phyloP scores from a whole-genome alignment of 2,797 vertebrate genomes.

The Sarcophilus harrisii region DNA sequence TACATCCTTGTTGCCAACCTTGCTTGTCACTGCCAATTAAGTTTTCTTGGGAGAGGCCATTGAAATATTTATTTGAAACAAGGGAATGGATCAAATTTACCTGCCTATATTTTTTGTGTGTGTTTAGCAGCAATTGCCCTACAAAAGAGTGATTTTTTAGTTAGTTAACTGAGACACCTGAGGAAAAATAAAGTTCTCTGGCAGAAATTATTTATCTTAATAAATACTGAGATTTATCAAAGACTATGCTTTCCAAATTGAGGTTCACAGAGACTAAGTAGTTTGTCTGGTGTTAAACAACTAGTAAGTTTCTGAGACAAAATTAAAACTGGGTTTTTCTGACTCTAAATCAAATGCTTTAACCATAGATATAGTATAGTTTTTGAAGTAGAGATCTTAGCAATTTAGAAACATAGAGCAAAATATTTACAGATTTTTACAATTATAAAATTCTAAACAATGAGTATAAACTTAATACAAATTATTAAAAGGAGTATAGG shows the following conservation, averaged over 20 bases:
- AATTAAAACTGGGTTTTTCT: no score
- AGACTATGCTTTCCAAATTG: background rate
- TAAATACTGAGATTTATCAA: background rate
- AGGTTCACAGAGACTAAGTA: background rate
- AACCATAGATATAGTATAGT: no score
- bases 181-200: background rate
- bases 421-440: no score
- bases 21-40: background rate
- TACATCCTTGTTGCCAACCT: background rate
- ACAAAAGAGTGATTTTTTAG: background rate
- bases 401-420: no score
- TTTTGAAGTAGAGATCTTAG: no score
- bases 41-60: background rate
- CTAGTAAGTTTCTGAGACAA: no score
- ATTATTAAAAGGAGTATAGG: no score
- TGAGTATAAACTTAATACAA: no score
- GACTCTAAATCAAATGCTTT: no score
- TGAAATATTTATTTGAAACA: background rate
- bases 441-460: no score
- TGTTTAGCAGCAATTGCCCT: background rate
- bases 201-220: background rate
- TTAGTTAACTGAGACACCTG: background rate
- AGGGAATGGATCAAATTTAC: background rate
- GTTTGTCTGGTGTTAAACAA: background rate
- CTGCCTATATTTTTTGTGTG: background rate